Evolutionary conservation across 2,113 vertebrate species (phyloP), one percentile per base, ranked within the genome.

Genomic region (Pelvicachromis taeniatus): DNA sequence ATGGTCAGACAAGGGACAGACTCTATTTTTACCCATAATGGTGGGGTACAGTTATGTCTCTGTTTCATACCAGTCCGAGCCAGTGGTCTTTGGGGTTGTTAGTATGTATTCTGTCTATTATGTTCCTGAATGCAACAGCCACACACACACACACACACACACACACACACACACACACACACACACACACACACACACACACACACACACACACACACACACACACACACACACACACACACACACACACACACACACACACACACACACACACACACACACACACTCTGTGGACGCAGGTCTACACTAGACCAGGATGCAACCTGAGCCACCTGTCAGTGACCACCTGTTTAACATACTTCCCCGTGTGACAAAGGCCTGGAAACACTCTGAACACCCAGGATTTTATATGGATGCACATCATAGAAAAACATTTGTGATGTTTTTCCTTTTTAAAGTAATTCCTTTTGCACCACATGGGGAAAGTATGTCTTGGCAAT

Each of bases 11-110:
- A 11, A 82, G 2, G 79, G 91, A 87, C 85, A 87, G 26, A 53
- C 54, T 38, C 83, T 92, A 92, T 90, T 87, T 95, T 92, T 93
- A 90, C 79, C 77, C 48, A 2, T 23, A 16, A 55, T 56, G 50
- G 40, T 68, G 87, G 88, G 70, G 40, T 73, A 77, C 68, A 86
- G 42, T 61, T 52, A 84, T 4, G 26, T 82, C 50, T 86, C 82
- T 50, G 40, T 87, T 75, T 84, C 55, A 56, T 48, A n/a, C 55
- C 77, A 80, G 45, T 31, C 45, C 21, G 55, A 38, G 23, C 35
- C 19, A 29, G 14, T 3, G 11, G 8, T 75, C 21, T 75, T 4
- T 31, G 29, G 17, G 35, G 5, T 53, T 29, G 58, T 45, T 10
- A 31, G 9, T 3, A 3, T 19, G 68, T 73, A 29, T 73, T 4